Base-by-base conservation (phyloP, 1,140 invertebrate species). In the Melipona quadrifasciata region DNA sequence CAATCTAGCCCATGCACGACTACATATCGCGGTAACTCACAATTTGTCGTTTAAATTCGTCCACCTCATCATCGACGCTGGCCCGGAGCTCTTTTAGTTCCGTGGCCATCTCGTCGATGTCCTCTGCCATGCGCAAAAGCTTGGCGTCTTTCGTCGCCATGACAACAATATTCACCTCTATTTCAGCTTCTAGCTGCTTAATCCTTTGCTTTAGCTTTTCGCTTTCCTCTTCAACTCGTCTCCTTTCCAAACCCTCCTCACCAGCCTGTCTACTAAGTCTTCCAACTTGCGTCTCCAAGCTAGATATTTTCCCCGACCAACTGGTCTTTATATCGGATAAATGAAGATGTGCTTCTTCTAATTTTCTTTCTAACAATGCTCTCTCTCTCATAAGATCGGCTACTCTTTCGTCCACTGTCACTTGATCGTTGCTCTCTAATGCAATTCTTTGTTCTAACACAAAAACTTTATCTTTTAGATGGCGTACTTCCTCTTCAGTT, bases 281-380 rank as follows among this genome's bases (percentile, higher is more conserved):
- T 77, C 97, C 97, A 72, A 97, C 96, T 95, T 98, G 97, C 11
- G 97, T 97, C 93, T 98, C 98, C 19, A 98, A 92, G 11, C 97
- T 96, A 11, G 97, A 96, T 87, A 98, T 98, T 92, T 98, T 98
- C 47, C 97, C 96, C 90, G 97, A 98, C 98, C 98, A 98, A 0
- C 97, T 97, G 3, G 97, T 97, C 92, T 98, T 98, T 85, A 98
- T 98, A 89, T 98, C 97, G 0, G 97, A 96, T 2, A 99, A 92
- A 92, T 98, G 97, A 85, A 98, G 95, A 91, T 98, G 97, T 0
- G 97, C 96, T 91, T 99, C 98, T 87, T 98, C 97, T 34, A 98
- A 93, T 87, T 97, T 96, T 70, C 97, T 95, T 88, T 98, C 97
- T 10, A 98, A 91, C 2, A 97, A 94, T 21, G 96, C 96, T 19